These are phyloP conservation scores for Caenorhabditis sp. DNA, from an alignment of 2,888 invertebrate species.

Conservation along the genomic window DNA sequence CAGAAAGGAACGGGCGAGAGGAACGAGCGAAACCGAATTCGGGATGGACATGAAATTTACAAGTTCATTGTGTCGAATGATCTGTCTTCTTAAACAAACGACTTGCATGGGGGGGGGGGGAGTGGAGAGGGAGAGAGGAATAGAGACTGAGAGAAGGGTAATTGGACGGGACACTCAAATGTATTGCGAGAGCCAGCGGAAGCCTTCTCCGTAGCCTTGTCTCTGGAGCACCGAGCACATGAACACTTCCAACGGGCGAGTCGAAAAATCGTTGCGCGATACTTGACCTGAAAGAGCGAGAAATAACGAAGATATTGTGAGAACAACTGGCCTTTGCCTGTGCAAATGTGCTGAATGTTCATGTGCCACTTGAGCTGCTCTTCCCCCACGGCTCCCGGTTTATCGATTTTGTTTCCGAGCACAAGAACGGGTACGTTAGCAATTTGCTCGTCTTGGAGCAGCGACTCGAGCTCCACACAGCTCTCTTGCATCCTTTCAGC, in stretches of 20 bases:
- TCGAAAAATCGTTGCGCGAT: constrained; percentile 89
- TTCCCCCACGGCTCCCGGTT: constrained; percentile 95
- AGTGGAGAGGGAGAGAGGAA: background rate
- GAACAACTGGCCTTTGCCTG: constrained; percentile 86
- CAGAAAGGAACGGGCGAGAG: background rate
- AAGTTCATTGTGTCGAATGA: too few relatives aligned
- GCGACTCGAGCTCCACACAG: constrained; percentile 80
- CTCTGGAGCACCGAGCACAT: constrained; percentile 99
- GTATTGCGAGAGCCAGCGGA: constrained; percentile 99
- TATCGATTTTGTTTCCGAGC: constrained; percentile 99
- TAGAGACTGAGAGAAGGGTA: constrained; percentile 22
- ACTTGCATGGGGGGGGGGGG: too few relatives aligned
- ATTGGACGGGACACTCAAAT: constrained; percentile 30
- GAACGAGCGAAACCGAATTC: too few relatives aligned
- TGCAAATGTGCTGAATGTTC: constrained; percentile 93
- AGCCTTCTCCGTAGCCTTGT: constrained; percentile 99
- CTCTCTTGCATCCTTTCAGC: constrained; percentile 89
- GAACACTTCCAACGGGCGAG: constrained; percentile 96
- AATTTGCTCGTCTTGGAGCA: constrained; percentile 80
- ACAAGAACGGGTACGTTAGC: constrained; percentile 96
- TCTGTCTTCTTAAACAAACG: too few relatives aligned
- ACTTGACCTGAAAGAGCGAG: constrained; percentile 87
- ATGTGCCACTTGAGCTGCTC: constrained; percentile 94
- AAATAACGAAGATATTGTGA: background rate
- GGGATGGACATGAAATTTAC: too few relatives aligned